These are phyloP conservation scores for Brassicogethes aeneus DNA, from an alignment of 2,888 invertebrate genomes.

Conservation along the genomic window DNA sequence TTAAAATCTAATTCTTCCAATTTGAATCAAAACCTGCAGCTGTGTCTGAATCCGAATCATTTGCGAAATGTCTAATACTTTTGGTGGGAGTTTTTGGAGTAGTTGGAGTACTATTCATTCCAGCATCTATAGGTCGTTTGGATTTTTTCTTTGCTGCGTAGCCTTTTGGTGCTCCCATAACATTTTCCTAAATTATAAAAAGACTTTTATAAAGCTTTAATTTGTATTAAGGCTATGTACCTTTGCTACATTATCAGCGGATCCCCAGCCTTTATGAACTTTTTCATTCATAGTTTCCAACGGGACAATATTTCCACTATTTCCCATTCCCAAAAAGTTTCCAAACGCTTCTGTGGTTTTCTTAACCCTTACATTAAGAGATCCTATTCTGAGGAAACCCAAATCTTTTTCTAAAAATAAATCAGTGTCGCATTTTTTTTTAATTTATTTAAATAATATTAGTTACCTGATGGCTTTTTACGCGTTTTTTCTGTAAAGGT, in stretches of 20 bases:
- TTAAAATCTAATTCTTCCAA: slow-evolving; percentile 45
- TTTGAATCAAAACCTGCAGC: slow-evolving; percentile 78
- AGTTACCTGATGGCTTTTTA: slow-evolving; percentile 60
- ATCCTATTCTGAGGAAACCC: slow-evolving; percentile 85
- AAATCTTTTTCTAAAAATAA: slow-evolving; percentile 69
- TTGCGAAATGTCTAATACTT: slow-evolving; percentile 16
- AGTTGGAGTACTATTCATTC: slow-evolving; percentile 55
- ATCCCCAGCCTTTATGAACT: slow-evolving; percentile 82
- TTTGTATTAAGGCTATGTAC: slow-evolving; percentile 27
- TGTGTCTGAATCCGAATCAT: slow-evolving; percentile 79
- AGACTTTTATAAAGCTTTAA: slow-evolving; percentile 1
- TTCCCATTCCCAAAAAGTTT: slow-evolving; percentile 76
- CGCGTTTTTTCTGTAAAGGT: slow-evolving; percentile 59
- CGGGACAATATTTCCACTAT: slow-evolving; percentile 39
- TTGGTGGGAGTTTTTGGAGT: slow-evolving; percentile 50
- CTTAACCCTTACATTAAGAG: slow-evolving; percentile 84
- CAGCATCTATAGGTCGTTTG: slow-evolving; percentile 45
- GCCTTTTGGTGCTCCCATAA: slow-evolving; percentile 69
- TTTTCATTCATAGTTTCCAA: slow-evolving; percentile 48
- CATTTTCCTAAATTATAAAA: slow-evolving; percentile 42
- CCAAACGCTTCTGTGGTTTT: slow-evolving; percentile 89
- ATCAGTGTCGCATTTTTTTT: too few relatives aligned
- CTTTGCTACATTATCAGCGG: slow-evolving; percentile 78
- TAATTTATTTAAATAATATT: slow-evolving; percentile 4
- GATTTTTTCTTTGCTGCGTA: slow-evolving; percentile 53